Evolutionary conservation across 1,140 invertebrate species (phyloP).

Genomic region (Trichonephila clavata): DNA sequence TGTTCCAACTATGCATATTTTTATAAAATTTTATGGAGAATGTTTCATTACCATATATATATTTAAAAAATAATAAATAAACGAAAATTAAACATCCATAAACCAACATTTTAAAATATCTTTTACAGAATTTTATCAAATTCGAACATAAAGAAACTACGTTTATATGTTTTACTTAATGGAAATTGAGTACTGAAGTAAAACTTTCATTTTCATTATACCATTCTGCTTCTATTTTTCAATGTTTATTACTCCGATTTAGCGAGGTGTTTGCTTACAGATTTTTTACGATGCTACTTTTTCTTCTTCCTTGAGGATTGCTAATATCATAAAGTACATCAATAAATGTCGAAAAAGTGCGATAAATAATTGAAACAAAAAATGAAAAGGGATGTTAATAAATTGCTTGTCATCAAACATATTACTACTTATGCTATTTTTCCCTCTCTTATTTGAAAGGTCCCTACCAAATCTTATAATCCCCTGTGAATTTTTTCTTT

Average conservation of each 20-base stretch:
- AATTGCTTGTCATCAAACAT: constrained; percentile 34
- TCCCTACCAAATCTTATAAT: neutral
- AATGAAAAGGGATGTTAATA: neutral
- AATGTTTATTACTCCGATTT: constrained; percentile 41
- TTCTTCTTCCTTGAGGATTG: neutral
- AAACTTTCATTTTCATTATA: neutral
- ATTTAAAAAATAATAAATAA: too few relatives aligned
- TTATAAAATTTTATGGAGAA: too few relatives aligned
- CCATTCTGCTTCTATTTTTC: neutral
- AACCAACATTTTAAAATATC: neutral
- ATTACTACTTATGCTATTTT: neutral
- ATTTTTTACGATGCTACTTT: neutral
- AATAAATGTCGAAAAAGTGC: constrained; percentile 43
- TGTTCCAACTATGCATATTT: too few relatives aligned
- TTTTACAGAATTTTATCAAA: neutral
- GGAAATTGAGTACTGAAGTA: neutral
- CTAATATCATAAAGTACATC: constrained; percentile 45
- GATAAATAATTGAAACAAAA: constrained; percentile 41
- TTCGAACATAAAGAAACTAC: neutral
- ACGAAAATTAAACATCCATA: neutral
- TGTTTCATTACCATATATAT: too few relatives aligned
- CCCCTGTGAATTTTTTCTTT: neutral
- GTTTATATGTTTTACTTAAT: neutral
- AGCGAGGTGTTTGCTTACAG: neutral
- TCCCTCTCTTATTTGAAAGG: neutral